Percentiles rank a stretch among this genome's conserved stretches.
Conservation (phyloP, 2,797 vertebrate species). For the Podarcis siculus region DNA sequence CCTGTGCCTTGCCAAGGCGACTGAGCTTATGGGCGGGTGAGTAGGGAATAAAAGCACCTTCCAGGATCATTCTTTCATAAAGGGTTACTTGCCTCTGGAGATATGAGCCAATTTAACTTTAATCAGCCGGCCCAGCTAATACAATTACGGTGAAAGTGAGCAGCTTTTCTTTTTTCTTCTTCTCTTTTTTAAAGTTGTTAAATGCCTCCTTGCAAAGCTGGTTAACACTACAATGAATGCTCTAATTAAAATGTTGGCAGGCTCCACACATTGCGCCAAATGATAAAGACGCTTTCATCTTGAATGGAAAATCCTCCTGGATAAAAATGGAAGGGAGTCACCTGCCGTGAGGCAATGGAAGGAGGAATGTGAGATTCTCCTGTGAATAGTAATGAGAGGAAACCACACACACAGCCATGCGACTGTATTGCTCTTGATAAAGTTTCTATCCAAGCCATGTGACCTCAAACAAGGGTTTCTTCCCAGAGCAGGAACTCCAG, state of each 20-base stretch:
- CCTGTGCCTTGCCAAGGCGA: slow-evolving; percentile 19
- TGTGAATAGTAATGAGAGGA: not conserved
- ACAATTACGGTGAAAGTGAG: slow-evolving; percentile 47
- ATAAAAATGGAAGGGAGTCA: slow-evolving; percentile 34
- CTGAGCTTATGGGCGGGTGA: too few species aligned
- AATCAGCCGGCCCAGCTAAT: slow-evolving; percentile 35
- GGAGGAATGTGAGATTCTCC: not conserved
- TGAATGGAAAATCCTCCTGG: slow-evolving; percentile 47
- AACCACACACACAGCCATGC: not conserved
- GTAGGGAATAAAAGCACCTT: not conserved
- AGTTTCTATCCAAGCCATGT: too few species aligned
- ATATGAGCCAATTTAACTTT: slow-evolving; percentile 28
- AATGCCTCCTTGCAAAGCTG: slow-evolving; percentile 52
- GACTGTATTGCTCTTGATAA: not conserved
- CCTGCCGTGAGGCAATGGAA: not conserved
- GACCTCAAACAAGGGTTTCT: too few species aligned
- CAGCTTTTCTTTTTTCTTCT: not conserved
- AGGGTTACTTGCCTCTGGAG: not conserved
- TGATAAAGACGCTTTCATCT: slow-evolving; percentile 54
- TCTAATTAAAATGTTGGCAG: slow-evolving; percentile 66
- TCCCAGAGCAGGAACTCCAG: not conserved
- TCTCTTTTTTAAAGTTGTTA: not conserved
- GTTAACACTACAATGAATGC: slow-evolving; percentile 46
- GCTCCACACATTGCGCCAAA: slow-evolving; percentile 26
- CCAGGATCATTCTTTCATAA: not conserved